These are phyloP conservation scores for Aspidoscelis tigris DNA, from an alignment of 2,113 vertebrate species.

Conservation along the genomic window DNA sequence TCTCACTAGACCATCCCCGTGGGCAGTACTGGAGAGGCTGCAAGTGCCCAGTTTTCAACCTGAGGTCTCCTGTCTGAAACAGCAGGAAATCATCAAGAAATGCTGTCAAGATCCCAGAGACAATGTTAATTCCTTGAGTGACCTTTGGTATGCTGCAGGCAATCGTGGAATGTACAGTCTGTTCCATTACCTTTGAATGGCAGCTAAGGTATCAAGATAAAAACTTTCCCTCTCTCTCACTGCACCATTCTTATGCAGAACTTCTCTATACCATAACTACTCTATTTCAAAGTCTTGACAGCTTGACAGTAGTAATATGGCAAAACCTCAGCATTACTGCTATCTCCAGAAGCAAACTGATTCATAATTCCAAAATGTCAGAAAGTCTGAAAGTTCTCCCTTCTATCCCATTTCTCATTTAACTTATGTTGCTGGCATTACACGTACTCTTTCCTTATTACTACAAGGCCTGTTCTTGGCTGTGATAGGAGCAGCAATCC, in stretches of 20 bases:
- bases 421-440: too few relatives aligned
- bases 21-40: slow-evolving; percentile 1
- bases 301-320: neutral
- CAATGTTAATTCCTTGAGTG: slow-evolving; percentile 32
- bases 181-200: slow-evolving; percentile 19
- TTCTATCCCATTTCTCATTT: too few relatives aligned
- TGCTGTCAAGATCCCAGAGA: slow-evolving; percentile 14
- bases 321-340: slow-evolving; percentile 9
- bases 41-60: slow-evolving; percentile 28
- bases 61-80: slow-evolving; percentile 27
- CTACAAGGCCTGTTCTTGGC: too few relatives aligned
- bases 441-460: too few relatives aligned
- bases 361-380: neutral
- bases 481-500: too few relatives aligned
- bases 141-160: slow-evolving; percentile 25
- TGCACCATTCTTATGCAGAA: neutral
- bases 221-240: neutral
- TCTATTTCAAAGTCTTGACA: slow-evolving; percentile 5
- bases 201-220: slow-evolving; percentile 18
- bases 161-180: neutral
- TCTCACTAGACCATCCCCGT: slow-evolving; percentile 35
- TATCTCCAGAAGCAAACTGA: neutral
- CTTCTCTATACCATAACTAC: slow-evolving; percentile 22
- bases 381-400: neutral
- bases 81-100: slow-evolving; percentile 30